Conservation (phyloP, 2,888 invertebrate genomes). For the Agriopis marginaria region DNA sequence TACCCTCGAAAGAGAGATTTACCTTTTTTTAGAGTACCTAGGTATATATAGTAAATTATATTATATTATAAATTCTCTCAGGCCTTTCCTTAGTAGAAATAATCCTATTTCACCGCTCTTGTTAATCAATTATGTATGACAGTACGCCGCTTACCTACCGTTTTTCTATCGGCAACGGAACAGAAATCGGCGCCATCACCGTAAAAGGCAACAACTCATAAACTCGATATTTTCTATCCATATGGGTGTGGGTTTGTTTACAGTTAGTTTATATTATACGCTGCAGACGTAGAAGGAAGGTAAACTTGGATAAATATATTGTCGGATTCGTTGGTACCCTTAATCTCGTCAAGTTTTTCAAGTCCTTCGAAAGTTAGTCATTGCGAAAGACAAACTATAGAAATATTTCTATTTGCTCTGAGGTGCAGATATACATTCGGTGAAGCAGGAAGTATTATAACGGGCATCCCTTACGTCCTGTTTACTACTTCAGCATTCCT, state of each 20-base stretch:
- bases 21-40: no score
- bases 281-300: neutral
- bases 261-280: constrained; percentile 1
- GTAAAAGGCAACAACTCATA: constrained; percentile 4
- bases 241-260: constrained; percentile 17
- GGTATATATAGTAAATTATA: no score
- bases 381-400: no score
- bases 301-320: neutral
- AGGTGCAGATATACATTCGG: no score
- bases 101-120: no score
- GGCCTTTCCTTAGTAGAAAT: no score
- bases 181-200: constrained; percentile 14
- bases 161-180: neutral
- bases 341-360: no score
- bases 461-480: constrained; percentile 25
- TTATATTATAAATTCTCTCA: no score
- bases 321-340: no score
- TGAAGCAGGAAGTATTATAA: constrained; percentile 19
- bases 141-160: neutral
- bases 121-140: constrained; percentile 4
- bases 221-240: constrained; percentile 23
- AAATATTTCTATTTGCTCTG: no score
- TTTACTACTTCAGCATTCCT: constrained; percentile 31
- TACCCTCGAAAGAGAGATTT: no score
- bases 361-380: no score